A percentile compares a stretch with the other conserved stretches of the same genome.
Evolutionary conservation across 2,888 invertebrate species (phyloP).

Genomic region (Nomada fabriciana): DNA sequence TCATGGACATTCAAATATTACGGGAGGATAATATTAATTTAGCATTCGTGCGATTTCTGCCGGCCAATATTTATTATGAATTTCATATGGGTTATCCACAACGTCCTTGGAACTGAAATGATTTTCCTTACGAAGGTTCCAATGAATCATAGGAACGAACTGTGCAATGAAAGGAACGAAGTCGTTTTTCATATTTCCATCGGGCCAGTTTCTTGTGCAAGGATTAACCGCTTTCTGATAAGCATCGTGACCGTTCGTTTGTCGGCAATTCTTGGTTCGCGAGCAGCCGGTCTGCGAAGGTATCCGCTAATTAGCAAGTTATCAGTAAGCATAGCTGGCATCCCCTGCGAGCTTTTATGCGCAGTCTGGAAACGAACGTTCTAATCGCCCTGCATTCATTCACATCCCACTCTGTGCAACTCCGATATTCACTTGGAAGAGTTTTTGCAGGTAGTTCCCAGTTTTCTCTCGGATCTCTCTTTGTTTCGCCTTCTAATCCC

Average conservation of each 20-base stretch:
- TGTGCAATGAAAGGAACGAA: background rate
- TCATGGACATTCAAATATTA: too few relatives aligned
- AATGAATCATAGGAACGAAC: too few relatives aligned
- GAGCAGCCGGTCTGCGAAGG: constrained; percentile 15
- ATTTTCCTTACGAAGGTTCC: too few relatives aligned
- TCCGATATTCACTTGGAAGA: constrained; percentile 1
- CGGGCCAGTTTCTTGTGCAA: background rate
- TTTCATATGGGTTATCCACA: background rate
- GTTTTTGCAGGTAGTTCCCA: constrained; percentile 11
- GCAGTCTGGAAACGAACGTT: constrained; percentile 6
- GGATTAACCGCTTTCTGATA: constrained; percentile 19
- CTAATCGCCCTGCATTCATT: constrained; percentile 35
- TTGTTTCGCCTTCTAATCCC: constrained; percentile 1
- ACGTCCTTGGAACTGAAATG: too few relatives aligned
- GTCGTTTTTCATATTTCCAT: background rate
- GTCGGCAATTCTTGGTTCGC: background rate
- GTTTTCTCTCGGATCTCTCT: constrained; percentile 5
- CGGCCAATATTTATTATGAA: too few relatives aligned
- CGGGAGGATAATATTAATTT: too few relatives aligned
- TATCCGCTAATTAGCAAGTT: constrained; percentile 48
- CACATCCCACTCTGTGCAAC: constrained; percentile 8
- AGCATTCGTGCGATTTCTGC: too few relatives aligned
- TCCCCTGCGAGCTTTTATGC: constrained; percentile 16
- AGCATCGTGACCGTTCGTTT: constrained; percentile 12
- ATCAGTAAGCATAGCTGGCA: constrained; percentile 28